These are phyloP conservation scores for Myoxocephalus aenaeus DNA, from an alignment of 2,797 vertebrate genomes.

Conservation along the genomic window DNA sequence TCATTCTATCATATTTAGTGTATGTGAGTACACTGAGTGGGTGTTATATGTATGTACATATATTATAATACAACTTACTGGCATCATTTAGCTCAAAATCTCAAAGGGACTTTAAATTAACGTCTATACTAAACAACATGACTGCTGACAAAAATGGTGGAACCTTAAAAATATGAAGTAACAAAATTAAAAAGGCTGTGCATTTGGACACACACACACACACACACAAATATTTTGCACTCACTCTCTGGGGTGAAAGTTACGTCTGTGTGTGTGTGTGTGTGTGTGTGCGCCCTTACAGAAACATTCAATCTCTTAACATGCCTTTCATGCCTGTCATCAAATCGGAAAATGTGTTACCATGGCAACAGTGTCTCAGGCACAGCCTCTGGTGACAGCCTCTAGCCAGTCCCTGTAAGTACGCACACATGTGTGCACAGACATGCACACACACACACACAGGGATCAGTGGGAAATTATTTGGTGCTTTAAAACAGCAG, in stretches of 20 bases:
- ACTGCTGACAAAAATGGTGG: not conserved
- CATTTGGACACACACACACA: not conserved
- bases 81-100: not conserved
- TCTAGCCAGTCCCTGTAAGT: conserved; percentile 48
- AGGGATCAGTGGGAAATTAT: conserved; percentile 64
- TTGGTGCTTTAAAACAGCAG: conserved; percentile 68
- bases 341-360: conserved; percentile 76
- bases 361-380: conserved; percentile 78
- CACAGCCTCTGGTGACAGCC: conserved; percentile 73
- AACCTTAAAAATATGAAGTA: not conserved
- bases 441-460: conserved; percentile 22
- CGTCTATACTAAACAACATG: not conserved
- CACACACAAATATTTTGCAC: not conserved
- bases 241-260: conserved; percentile 34
- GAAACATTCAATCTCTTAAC: conserved; percentile 72
- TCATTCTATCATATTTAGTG: no score
- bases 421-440: conserved; percentile 6
- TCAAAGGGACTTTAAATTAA: not conserved
- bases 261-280: conserved; percentile 31
- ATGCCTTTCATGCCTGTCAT: conserved; percentile 78
- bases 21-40: no score
- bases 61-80: conserved; percentile 2
- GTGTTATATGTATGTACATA: not conserved
- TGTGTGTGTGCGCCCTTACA: conserved; percentile 49
- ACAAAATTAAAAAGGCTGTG: not conserved